Conservation (phyloP, 2,888 invertebrate species). For the Molorchus minor region DNA sequence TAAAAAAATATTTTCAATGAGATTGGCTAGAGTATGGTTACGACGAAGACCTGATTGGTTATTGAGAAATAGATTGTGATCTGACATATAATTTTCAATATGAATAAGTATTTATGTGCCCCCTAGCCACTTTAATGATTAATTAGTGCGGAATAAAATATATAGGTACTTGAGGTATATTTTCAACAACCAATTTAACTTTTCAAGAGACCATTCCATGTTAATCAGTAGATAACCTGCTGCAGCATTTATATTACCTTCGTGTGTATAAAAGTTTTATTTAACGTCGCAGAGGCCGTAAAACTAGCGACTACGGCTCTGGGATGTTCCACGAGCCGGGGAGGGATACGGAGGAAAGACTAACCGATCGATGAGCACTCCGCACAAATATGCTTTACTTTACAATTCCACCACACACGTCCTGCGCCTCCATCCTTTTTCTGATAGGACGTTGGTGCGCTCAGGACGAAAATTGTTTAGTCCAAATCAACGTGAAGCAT, state of each 20-base stretch:
- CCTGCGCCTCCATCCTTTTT: slow-evolving; percentile 22
- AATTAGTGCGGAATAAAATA: too few species aligned
- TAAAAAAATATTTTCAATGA: too few species aligned
- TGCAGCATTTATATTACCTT: background rate
- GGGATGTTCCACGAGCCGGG: slow-evolving; percentile 42
- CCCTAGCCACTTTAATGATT: too few species aligned
- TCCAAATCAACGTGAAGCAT: slow-evolving; percentile 23
- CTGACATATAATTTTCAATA: too few species aligned
- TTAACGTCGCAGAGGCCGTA: background rate
- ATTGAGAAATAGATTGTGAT: too few species aligned
- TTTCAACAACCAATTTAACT: too few species aligned
- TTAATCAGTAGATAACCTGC: background rate
- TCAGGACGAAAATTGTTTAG: slow-evolving; percentile 8
- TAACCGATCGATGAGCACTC: slow-evolving; percentile 54
- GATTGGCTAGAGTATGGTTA: too few species aligned
- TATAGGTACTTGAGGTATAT: too few species aligned
- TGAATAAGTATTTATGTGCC: too few species aligned
- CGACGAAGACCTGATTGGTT: too few species aligned
- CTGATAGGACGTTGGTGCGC: slow-evolving; percentile 9
- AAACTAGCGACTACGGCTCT: slow-evolving; percentile 19
- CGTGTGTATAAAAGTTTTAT: background rate
- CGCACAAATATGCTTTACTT: slow-evolving; percentile 54
- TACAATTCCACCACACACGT: slow-evolving; percentile 48
- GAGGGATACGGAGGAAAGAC: slow-evolving; percentile 48
- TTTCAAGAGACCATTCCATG: too few species aligned